phyloP scores from a whole-genome alignment of 2,888 invertebrate species.

The Steinernema carpocapsae region DNA sequence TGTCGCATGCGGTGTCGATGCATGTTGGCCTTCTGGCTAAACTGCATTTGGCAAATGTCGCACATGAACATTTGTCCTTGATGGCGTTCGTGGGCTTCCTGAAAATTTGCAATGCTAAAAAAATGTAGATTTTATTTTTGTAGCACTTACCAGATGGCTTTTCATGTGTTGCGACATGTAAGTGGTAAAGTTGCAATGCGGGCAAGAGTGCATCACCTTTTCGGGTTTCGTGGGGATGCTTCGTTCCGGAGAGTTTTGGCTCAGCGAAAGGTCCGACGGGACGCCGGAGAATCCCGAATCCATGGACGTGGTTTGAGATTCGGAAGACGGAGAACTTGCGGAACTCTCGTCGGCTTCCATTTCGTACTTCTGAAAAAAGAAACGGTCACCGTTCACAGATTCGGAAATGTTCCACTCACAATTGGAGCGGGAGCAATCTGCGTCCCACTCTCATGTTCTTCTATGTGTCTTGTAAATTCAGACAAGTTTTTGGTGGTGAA shows the following conservation, averaged over 20 bases:
- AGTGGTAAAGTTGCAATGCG: conserved; percentile 68
- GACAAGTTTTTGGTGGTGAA: conserved; percentile 60
- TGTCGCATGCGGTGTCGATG: conserved; percentile 90
- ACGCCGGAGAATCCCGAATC: conserved; percentile 9
- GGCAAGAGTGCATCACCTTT: conserved; percentile 62
- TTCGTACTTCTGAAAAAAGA: not conserved
- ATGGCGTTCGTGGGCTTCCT: conserved; percentile 68
- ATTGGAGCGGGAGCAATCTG: no score
- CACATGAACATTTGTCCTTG: conserved; percentile 86
- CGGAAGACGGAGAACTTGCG: conserved; percentile 21
- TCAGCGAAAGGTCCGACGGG: conserved; percentile 11
- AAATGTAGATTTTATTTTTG: not conserved
- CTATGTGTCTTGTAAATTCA: conserved; percentile 62
- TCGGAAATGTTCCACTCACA: no score
- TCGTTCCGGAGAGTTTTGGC: conserved; percentile 17
- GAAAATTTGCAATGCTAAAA: conserved; percentile 41
- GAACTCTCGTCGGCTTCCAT: conserved; percentile 11
- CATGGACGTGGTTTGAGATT: conserved; percentile 11
- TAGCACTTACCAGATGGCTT: conserved; percentile 62
- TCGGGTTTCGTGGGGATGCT: conserved; percentile 40
- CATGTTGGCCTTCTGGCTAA: conserved; percentile 94
- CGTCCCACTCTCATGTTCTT: conserved; percentile 51
- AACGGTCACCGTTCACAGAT: no score
- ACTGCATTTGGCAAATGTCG: conserved; percentile 94
- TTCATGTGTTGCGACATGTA: conserved; percentile 69